These are phyloP conservation scores for Cyanistes caeruleus DNA, from an alignment of 2,113 vertebrate species.

Conservation along the genomic window DNA sequence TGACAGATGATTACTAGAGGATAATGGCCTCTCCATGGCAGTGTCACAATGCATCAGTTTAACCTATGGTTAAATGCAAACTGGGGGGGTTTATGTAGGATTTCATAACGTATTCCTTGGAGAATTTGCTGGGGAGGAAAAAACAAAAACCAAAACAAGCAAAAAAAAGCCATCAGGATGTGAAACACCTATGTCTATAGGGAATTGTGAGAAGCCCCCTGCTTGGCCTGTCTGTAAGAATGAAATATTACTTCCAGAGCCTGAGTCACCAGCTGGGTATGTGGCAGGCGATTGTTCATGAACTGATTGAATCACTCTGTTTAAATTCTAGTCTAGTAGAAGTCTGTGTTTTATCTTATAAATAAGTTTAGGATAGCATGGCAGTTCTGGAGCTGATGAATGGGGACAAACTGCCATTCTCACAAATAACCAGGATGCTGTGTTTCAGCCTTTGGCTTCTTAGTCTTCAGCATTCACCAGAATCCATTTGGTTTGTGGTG, in stretches of 20 bases:
- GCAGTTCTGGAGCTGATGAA: neutral
- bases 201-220: neutral
- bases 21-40: conserved; percentile 6
- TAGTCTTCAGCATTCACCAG: neutral
- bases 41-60: conserved; percentile 59
- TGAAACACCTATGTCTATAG: neutral
- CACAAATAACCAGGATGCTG: neutral
- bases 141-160: neutral
- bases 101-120: neutral
- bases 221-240: neutral
- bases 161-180: neutral
- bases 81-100: neutral
- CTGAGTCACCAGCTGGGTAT: neutral
- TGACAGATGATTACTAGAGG: conserved; percentile 37
- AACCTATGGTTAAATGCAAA: neutral
- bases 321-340: neutral
- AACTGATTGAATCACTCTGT: neutral
- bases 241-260: neutral
- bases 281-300: neutral
- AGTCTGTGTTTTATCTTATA: neutral
- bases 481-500: neutral
- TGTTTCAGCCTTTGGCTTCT: neutral
- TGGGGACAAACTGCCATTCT: neutral
- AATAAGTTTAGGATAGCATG: neutral
- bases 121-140: neutral